Evolutionary conservation across 2,113 vertebrate genomes (phyloP).

Genomic region (Brachypodius melanocephalos): DNA sequence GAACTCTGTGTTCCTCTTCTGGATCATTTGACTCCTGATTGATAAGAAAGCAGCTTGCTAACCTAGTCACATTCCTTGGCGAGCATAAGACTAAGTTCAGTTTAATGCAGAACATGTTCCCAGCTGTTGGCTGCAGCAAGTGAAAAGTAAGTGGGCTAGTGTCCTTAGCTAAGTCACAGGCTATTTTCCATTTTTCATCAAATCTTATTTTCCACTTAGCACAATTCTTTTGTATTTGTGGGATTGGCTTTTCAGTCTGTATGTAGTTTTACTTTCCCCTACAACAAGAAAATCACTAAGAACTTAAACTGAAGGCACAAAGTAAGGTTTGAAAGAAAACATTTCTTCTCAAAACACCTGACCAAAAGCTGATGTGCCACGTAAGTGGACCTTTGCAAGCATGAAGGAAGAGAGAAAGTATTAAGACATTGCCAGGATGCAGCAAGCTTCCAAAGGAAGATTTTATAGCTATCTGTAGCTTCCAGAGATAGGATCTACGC

Average conservation of each 20-base stretch:
- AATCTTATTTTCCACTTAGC: not conserved
- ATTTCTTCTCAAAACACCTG: not conserved
- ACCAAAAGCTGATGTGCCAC: not conserved
- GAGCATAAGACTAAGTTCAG: not conserved
- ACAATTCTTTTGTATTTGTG: not conserved
- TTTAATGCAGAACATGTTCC: not conserved
- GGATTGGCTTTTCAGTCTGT: not conserved
- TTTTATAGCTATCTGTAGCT: not conserved
- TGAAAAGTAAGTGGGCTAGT: not conserved
- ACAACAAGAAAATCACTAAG: not conserved
- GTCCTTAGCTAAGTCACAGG: not conserved
- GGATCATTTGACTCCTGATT: constrained; percentile 18
- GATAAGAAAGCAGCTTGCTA: constrained; percentile 11
- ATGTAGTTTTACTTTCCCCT: not conserved
- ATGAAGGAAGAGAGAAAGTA: not conserved
- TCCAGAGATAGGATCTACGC: not conserved
- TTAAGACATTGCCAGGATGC: not conserved
- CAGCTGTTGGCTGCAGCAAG: not conserved
- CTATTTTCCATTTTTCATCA: not conserved
- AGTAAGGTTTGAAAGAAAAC: not conserved
- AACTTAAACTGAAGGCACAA: not conserved
- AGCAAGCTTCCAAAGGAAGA: not conserved
- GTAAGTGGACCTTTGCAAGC: not conserved
- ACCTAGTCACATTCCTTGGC: not conserved
- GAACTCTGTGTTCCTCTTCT: constrained; percentile 7